Base-by-base conservation (phyloP, 2,888 invertebrate genomes). In the Chromoteleia sp. region DNA sequence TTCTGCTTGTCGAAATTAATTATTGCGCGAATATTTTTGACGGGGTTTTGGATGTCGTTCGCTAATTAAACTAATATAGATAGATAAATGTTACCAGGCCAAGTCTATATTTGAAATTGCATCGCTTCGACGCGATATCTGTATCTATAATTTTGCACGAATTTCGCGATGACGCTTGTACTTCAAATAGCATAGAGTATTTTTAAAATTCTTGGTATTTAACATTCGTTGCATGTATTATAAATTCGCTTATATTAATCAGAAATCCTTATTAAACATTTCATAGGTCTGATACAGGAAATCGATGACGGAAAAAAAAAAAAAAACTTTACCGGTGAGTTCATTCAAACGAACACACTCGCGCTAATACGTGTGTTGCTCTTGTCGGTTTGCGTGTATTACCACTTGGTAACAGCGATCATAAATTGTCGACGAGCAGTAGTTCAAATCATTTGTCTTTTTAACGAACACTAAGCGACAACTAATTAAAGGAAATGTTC, bases 41-140 rank as follows among this genome's bases (percentile, higher is more conserved):
- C 17, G n/a, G 29, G 12, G 5, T 30, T 43, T 36, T 29, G 36
- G 21, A 33, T 58, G 54, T 54, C 30, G 0, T n/a, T 30, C 86
- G 84, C 58, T 56, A 58, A 65, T 76, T 17, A 48, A 54, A 75
- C 36, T 50, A 56, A 33, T 21, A 36, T 36, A 39, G 14, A 15
- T 12, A 12, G 85, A 85, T 85, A 88, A 90, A 89, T 88, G 89
- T 89, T 86, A 85, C 83, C 83, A 83, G 83, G 84, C 82, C 86
- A 84, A 82, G 84, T 87, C 86, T 86, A 86, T 86, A 88, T 88
- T 87, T 86, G 84, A 88, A 88, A 56, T 87, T 82, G 83, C 77
- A 84, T 58, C 73, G 19, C 41, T 30, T 30, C 15, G 19, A 21
- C 41, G 12, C 8, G 14, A 58, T 54, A 56, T 36, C 2, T 30